Conservation (phyloP, 2,113 vertebrate genomes). For the Galeopterus variegatus region DNA sequence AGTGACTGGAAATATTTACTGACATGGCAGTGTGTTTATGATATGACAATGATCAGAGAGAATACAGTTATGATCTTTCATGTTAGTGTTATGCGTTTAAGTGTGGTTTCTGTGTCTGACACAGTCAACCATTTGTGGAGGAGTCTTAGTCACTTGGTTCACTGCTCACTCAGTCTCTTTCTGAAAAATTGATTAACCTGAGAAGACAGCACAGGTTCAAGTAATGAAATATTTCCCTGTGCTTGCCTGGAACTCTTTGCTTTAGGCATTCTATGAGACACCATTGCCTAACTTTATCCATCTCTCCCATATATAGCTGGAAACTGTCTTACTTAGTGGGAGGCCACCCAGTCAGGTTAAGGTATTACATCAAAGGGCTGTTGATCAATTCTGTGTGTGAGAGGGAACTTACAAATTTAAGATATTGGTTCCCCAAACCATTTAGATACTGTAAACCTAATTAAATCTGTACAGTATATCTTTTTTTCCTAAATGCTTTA, state of each 20-base stretch:
- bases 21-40: not conserved
- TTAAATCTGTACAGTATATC: not conserved
- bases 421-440: not conserved
- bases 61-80: not conserved
- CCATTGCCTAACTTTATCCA: not conserved
- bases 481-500: conserved; percentile 39
- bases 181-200: not conserved
- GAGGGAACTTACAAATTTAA: conserved; percentile 23
- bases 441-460: not conserved
- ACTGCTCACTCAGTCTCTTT: not conserved
- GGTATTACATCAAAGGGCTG: not conserved
- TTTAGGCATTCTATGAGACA: not conserved
- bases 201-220: not conserved
- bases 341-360: not conserved
- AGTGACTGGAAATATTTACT: not conserved
- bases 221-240: not conserved
- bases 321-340: not conserved
- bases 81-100: conserved; percentile 11
- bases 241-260: not conserved
- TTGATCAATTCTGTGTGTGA: not conserved
- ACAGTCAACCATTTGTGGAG: not conserved
- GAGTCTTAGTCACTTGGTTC: not conserved
- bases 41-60: not conserved
- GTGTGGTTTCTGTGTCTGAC: not conserved
- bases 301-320: not conserved